Evolutionary conservation across 2,113 vertebrate genomes (phyloP).

Genomic region (Pyxicephalus adspersus): DNA sequence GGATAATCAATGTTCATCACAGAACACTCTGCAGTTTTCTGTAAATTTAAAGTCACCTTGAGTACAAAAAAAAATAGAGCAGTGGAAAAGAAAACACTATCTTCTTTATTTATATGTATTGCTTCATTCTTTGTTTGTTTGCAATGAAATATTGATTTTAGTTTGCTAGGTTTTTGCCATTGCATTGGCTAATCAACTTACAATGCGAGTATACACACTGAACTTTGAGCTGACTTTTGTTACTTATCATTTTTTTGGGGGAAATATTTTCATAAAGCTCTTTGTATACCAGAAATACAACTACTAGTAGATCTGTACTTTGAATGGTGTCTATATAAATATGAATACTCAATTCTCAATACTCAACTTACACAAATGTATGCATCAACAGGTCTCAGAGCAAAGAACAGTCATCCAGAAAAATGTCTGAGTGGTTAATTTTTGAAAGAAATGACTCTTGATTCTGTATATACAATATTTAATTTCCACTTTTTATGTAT

Average conservation of each 20-base stretch:
- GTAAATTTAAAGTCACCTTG: background rate
- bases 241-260: background rate
- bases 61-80: background rate
- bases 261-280: too few species aligned
- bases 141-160: conserved; percentile 49
- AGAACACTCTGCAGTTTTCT: background rate
- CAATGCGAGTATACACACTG: conserved; percentile 4
- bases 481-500: too few species aligned
- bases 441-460: too few species aligned
- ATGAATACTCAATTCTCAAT: too few species aligned
- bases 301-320: too few species aligned
- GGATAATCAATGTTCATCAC: background rate
- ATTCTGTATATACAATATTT: too few species aligned
- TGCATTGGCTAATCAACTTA: conserved; percentile 13
- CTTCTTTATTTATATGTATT: conserved; percentile 24
- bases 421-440: too few species aligned
- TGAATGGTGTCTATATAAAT: too few species aligned
- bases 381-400: too few species aligned
- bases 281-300: too few species aligned
- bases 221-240: conserved; percentile 16
- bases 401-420: too few species aligned
- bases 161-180: conserved; percentile 5
- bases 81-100: conserved; percentile 32
- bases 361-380: too few species aligned
- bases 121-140: conserved; percentile 17